Evolutionary conservation across 2,888 invertebrate genomes (phyloP).

Genomic region (Tanytarsus gracilentus): DNA sequence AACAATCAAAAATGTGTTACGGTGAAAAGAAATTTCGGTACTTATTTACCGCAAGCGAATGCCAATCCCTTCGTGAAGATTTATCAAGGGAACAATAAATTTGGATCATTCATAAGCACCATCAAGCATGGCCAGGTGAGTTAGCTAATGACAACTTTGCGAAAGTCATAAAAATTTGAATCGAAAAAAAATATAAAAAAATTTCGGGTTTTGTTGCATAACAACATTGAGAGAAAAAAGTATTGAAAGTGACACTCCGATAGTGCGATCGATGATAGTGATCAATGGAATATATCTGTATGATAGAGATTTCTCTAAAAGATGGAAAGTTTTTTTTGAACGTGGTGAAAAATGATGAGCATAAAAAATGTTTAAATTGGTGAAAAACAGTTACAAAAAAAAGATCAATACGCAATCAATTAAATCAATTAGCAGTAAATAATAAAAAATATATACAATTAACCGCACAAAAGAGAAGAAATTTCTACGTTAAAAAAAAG

Average conservation of each 20-base stretch:
- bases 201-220: too few species aligned
- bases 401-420: not conserved
- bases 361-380: not conserved
- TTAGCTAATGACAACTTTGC: constrained; percentile 3
- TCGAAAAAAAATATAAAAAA: not conserved
- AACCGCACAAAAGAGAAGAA: not conserved
- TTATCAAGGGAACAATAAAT: constrained; percentile 19
- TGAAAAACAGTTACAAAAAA: not conserved
- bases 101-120: constrained; percentile 24
- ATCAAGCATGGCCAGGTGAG: constrained; percentile 28
- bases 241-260: too few species aligned
- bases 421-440: constrained; percentile 8
- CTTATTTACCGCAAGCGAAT: constrained; percentile 13
- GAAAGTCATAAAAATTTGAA: too few species aligned
- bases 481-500: constrained; percentile 18
- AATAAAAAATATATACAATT: constrained; percentile 3
- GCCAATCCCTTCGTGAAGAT: constrained; percentile 23
- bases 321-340: too few species aligned
- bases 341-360: too few species aligned
- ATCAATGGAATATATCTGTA: too few species aligned
- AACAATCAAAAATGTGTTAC: constrained; percentile 48
- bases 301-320: too few species aligned
- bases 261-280: too few species aligned
- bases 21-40: constrained; percentile 25
- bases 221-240: too few species aligned